Evolutionary conservation across 23 tunicate genomes (phyloP).

Genomic region (Trididemnum nubilum): DNA sequence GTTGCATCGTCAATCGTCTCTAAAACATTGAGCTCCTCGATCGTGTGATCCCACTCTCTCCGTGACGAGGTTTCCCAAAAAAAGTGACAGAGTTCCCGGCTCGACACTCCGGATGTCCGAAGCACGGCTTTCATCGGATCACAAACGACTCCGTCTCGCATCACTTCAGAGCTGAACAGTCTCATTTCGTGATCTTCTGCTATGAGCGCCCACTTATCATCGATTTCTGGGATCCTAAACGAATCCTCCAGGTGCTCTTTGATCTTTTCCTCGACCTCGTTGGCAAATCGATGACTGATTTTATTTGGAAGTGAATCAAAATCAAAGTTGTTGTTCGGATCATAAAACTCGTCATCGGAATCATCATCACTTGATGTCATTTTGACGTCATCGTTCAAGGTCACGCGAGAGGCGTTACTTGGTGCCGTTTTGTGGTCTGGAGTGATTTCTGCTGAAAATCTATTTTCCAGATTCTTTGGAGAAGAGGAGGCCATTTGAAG

Average conservation of each 20-base stretch:
- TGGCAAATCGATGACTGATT: slow-evolving; percentile 1
- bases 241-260: slow-evolving; percentile 36
- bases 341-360: slow-evolving; percentile 92
- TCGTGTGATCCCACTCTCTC: slow-evolving; percentile 79
- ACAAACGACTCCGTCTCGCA: slow-evolving; percentile 69
- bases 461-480: not conserved
- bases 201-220: slow-evolving; percentile 68
- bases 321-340: slow-evolving; percentile 41
- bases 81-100: slow-evolving; percentile 80
- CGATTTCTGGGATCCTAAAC: slow-evolving; percentile 33
- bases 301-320: not conserved
- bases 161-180: slow-evolving; percentile 56
- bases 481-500: slow-evolving; percentile 19
- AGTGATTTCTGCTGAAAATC: too few relatives aligned
- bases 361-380: slow-evolving; percentile 52
- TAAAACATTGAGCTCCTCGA: slow-evolving; percentile 44
- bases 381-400: slow-evolving; percentile 40
- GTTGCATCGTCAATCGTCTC: slow-evolving; percentile 72
- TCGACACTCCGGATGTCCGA: slow-evolving; percentile 46
- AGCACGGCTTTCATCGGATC: slow-evolving; percentile 85
- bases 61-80: slow-evolving; percentile 87
- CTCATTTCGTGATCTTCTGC: slow-evolving; percentile 81
- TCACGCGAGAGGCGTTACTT: too few relatives aligned
- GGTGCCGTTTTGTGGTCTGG: slow-evolving; percentile 44
- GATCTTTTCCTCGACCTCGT: slow-evolving; percentile 12